A percentile compares a stretch with the other conserved stretches of the same genome.
These are phyloP conservation scores for Whitmania pigra DNA, from an alignment of 1,140 invertebrate species.

Conservation along the genomic window DNA sequence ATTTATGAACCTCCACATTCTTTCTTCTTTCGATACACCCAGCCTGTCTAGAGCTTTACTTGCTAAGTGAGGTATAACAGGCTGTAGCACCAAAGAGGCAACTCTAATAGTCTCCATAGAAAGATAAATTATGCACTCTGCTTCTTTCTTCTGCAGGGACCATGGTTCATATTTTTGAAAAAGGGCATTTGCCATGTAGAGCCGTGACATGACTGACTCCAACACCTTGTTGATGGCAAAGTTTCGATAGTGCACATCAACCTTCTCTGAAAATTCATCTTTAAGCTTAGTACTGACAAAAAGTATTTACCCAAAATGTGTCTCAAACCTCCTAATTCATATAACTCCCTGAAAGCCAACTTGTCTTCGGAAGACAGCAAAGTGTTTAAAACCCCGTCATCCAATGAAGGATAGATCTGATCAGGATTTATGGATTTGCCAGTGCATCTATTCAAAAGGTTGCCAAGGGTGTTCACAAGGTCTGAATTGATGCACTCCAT, in stretches of 20 bases:
- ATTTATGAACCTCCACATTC: constrained; percentile 22
- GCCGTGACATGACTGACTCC: constrained; percentile 57
- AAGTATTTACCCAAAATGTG: neutral
- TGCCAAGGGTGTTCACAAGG: constrained; percentile 80
- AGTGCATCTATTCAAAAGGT: constrained; percentile 68
- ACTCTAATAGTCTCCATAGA: constrained; percentile 63
- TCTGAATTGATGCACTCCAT: constrained; percentile 71
- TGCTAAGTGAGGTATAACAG: constrained; percentile 65
- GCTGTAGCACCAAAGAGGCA: constrained; percentile 62
- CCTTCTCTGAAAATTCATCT: constrained; percentile 16
- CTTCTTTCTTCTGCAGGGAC: constrained; percentile 48
- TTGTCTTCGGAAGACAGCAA: constrained; percentile 12
- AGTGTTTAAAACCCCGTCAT: constrained; percentile 41
- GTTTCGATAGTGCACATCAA: constrained; percentile 33
- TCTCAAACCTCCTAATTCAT: constrained; percentile 17
- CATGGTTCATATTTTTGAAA: constrained; percentile 74
- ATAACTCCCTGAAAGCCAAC: constrained; percentile 22
- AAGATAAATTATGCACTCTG: constrained; percentile 1
- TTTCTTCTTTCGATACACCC: constrained; percentile 30
- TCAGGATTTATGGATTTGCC: constrained; percentile 63
- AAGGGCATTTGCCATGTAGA: constrained; percentile 70
- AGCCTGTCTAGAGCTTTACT: constrained; percentile 46
- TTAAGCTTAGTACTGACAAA: constrained; percentile 8
- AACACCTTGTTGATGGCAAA: constrained; percentile 72
- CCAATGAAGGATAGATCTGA: constrained; percentile 56